Evolutionary conservation across 2,888 invertebrate species (phyloP).

Genomic region (Caenorhabditis sp.): DNA sequence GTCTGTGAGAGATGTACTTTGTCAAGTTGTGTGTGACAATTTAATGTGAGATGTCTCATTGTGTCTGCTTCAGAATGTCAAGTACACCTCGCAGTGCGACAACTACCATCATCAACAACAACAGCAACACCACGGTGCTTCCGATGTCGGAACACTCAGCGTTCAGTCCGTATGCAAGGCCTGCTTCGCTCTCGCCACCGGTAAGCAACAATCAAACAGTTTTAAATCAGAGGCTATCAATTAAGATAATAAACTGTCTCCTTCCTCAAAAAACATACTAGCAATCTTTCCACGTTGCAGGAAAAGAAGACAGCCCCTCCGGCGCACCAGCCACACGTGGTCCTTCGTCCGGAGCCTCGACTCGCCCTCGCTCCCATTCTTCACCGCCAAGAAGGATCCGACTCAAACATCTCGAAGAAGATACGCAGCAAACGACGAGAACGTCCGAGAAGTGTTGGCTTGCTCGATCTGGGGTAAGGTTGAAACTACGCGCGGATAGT

Average conservation of each 20-base stretch:
- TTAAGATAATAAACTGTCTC: no score
- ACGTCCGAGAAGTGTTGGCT: slow-evolving; percentile 69
- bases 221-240: no score
- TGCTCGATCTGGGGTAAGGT: slow-evolving; percentile 60
- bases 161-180: slow-evolving; percentile 50
- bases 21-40: slow-evolving; percentile 24
- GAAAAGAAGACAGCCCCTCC: background rate
- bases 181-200: slow-evolving; percentile 29
- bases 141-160: slow-evolving; percentile 55
- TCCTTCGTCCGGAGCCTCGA: slow-evolving; percentile 58
- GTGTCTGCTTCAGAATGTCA: slow-evolving; percentile 47
- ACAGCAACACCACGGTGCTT: slow-evolving; percentile 33
- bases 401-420: slow-evolving; percentile 71
- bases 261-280: no score
- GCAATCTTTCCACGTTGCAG: background rate
- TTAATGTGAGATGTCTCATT: background rate
- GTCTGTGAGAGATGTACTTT: slow-evolving; percentile 43
- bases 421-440: slow-evolving; percentile 70
- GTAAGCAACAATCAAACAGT: no score
- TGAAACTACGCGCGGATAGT: slow-evolving; percentile 8
- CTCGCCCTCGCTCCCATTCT: slow-evolving; percentile 56
- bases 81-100: slow-evolving; percentile 42
- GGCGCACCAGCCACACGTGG: slow-evolving; percentile 33
- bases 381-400: slow-evolving; percentile 65
- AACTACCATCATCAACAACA: slow-evolving; percentile 41